Evolutionary conservation across 2,113 vertebrate species (phyloP).

Genomic region (Semnopithecus entellus): DNA sequence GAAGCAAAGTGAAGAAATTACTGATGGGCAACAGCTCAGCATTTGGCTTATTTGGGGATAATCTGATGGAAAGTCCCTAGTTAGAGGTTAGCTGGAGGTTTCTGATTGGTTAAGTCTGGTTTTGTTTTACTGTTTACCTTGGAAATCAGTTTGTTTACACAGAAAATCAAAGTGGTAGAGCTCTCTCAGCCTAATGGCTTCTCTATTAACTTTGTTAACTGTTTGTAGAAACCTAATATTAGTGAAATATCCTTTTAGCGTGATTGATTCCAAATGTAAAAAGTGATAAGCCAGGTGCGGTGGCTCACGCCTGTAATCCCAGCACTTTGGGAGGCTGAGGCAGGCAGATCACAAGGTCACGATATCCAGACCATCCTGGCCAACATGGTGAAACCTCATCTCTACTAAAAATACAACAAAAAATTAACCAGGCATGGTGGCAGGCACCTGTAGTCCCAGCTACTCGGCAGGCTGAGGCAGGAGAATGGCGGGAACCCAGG

Average conservation of each 20-base stretch:
- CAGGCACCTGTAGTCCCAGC: too few species aligned
- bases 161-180: background rate
- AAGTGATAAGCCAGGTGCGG: background rate
- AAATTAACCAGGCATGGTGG: too few species aligned
- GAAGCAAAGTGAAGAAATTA: background rate
- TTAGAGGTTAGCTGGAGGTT: background rate
- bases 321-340: too few species aligned
- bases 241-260: background rate
- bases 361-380: too few species aligned
- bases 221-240: background rate
- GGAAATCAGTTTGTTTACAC: background rate
- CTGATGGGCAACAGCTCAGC: background rate
- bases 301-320: too few species aligned
- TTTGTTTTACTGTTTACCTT: background rate
- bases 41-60: background rate
- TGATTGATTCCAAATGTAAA: background rate
- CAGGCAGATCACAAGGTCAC: too few species aligned
- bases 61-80: background rate
- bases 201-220: background rate
- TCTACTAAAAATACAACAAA: too few species aligned
- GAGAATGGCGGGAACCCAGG: too few species aligned
- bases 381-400: too few species aligned
- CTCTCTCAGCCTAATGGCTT: background rate
- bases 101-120: background rate
- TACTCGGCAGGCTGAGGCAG: too few species aligned